These are phyloP conservation scores for Hippocampus zosterae DNA, from an alignment of 2,113 vertebrate genomes.

Conservation along the genomic window DNA sequence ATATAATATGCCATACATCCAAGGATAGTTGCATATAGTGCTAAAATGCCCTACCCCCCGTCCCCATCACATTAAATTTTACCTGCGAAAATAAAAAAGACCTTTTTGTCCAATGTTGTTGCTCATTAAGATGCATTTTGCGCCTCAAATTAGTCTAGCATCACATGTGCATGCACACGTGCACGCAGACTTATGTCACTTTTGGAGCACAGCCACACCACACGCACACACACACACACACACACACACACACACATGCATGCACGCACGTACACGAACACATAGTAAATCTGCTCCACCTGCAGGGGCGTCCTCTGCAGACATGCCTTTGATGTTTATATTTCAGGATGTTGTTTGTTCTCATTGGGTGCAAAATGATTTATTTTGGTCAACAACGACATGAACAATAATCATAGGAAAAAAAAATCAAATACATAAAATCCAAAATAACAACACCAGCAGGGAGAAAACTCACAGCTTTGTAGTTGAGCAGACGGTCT, in stretches of 20 bases:
- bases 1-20: too few relatives aligned
- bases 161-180: conserved; percentile 9
- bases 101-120: neutral
- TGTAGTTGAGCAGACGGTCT: neutral
- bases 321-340: neutral
- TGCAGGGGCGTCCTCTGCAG: conserved; percentile 2
- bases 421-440: neutral
- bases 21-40: too few relatives aligned
- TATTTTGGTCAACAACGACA: neutral
- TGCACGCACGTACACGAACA: conserved; percentile 6
- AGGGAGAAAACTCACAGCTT: neutral
- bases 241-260: conserved; percentile 12
- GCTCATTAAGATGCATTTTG: neutral
- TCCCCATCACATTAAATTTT: neutral
- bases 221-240: conserved; percentile 12
- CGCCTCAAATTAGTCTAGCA: conserved; percentile 3
- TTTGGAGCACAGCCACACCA: conserved; percentile 12
- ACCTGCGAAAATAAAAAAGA: neutral
- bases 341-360: neutral
- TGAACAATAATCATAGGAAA: neutral
- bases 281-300: conserved; percentile 12
- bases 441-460: neutral
- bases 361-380: neutral
- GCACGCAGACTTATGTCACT: conserved; percentile 20
- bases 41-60: neutral